These are phyloP conservation scores for Ifrita kowaldi DNA, from an alignment of 2,113 vertebrate species.

Conservation along the genomic window DNA sequence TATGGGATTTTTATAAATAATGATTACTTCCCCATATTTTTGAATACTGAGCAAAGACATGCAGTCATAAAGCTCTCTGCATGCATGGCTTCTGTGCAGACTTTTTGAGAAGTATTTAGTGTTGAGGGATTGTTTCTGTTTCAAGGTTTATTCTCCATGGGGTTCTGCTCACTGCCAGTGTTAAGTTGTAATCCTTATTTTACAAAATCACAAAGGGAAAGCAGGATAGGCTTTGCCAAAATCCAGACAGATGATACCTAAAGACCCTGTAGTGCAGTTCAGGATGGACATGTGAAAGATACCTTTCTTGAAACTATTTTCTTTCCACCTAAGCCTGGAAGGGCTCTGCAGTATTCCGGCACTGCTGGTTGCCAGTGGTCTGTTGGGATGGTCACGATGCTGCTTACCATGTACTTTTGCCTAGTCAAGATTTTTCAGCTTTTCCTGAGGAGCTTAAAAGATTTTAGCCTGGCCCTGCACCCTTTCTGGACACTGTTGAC, in stretches of 20 bases:
- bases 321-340: neutral
- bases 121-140: neutral
- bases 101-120: neutral
- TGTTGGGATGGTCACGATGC: neutral
- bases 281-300: neutral
- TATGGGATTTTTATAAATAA: constrained; percentile 64
- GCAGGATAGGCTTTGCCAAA: neutral
- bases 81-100: neutral
- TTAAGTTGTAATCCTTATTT: neutral
- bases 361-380: neutral
- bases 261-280: neutral
- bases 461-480: neutral
- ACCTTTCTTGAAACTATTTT: neutral
- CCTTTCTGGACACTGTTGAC: neutral
- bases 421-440: neutral
- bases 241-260: neutral
- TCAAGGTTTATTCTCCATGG: neutral
- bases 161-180: neutral
- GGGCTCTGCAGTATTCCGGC: neutral
- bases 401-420: neutral
- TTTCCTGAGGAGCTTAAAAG: neutral
- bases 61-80: neutral
- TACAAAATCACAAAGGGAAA: neutral
- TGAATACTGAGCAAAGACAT: constrained; percentile 19
- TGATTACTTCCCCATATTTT: constrained; percentile 11